Evolutionary conservation across 2,888 invertebrate species (phyloP), one percentile per base, ranked within the genome.

Genomic region (Drosophila sordidula): DNA sequence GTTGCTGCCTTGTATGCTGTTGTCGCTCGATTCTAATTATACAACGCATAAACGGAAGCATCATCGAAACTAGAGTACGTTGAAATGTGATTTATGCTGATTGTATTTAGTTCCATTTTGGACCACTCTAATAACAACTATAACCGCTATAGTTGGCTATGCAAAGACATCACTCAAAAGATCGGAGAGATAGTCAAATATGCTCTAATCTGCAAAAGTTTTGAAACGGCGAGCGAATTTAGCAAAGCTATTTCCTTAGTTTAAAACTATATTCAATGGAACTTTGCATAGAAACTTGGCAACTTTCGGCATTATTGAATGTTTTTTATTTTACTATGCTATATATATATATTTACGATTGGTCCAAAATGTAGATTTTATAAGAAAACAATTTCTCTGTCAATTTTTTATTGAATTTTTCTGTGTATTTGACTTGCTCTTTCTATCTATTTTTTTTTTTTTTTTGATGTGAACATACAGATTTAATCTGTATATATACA

Each of bases 41-140:
- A 70, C 12, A 25, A 29, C 6, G 25, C 22, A 29, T 14, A 75
- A 71, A 67, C 76, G 74, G 74, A 75, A 76, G 58, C 76, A 49
- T 32, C 46, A 46, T 16, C 41, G 42, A n/a, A 59, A 52, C 49
- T 49, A 38, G 39, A 55, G 46, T 50, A 50, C 39, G 46, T 42
- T 46, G n/a, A 42, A 55, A 54, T 57, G 14, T 67, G 66, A 51
- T 70, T 75, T 58, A 70, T 75, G 46, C 18, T 55, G 46, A 72
- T 61, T 72, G 25, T 9, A 34, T 22, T 39, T 39, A 52, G 32
- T 34, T 34, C 1, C 12, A 12, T 34, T 34, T 12, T 9, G 29
- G 29, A 12, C 12, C 34, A 12, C 12, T 34, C 5, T 12, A 34
- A 4, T 11, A 34, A 34, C 4, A 34, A 34, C 34, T 34, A 34